These are phyloP conservation scores for Anarsia innoxiella DNA, from an alignment of 2,888 invertebrate species.

Conservation along the genomic window DNA sequence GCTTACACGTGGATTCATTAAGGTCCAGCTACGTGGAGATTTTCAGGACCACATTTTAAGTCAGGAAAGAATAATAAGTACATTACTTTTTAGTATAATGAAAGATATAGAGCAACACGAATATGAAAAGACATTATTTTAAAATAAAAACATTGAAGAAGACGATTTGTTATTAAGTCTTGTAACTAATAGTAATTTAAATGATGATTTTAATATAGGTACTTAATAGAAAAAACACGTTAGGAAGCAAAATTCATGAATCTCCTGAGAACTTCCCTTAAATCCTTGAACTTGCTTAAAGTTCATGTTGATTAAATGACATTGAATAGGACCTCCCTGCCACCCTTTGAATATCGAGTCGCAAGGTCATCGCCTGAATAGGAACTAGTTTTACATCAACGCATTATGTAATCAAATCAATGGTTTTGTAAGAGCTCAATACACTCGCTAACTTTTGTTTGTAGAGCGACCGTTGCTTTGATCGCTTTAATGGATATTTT, in stretches of 20 bases:
- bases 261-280: slow-evolving; percentile 37
- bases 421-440: slow-evolving; percentile 41
- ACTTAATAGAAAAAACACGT: too few species aligned
- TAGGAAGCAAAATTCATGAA: too few species aligned
- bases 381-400: slow-evolving; percentile 39
- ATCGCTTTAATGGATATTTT: too few species aligned
- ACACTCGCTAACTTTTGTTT: slow-evolving; percentile 1
- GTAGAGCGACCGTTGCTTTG: too few species aligned
- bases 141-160: too few species aligned
- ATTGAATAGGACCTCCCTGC: slow-evolving; percentile 52
- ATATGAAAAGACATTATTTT: too few species aligned
- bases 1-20: slow-evolving; percentile 40
- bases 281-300: slow-evolving; percentile 61
- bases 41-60: background rate
- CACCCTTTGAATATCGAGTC: slow-evolving; percentile 50
- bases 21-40: slow-evolving; percentile 17
- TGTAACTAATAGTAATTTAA: too few species aligned
- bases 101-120: too few species aligned
- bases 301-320: slow-evolving; percentile 54
- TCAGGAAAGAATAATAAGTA: too few species aligned
- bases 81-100: too few species aligned
- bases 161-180: too few species aligned
- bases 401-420: slow-evolving; percentile 39
- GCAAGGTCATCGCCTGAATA: slow-evolving; percentile 51
- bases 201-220: too few species aligned